Percentiles rank a stretch among this genome's conserved stretches.
Conservation (phyloP, 1,140 invertebrate species). For the Drosophila murphyi region DNA sequence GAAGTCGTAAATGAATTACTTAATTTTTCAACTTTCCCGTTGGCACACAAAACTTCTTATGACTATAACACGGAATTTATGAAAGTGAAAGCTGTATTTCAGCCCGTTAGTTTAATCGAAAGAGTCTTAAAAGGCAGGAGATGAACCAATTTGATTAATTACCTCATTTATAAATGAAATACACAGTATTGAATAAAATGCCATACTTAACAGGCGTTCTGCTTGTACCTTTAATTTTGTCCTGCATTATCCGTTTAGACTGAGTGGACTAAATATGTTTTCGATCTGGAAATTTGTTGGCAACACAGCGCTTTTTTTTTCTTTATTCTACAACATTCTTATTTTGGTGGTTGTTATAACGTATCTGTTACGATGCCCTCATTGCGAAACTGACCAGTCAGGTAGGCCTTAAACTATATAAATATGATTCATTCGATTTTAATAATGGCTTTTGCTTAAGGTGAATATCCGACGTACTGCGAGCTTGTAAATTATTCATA, state of each 20-base stretch:
- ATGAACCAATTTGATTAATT: neutral
- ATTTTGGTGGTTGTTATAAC: neutral
- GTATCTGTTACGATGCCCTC: conserved; percentile 17
- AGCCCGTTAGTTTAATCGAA: neutral
- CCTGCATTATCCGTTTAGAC: neutral
- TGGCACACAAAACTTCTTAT: neutral
- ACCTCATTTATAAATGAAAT: neutral
- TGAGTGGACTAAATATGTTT: conserved; percentile 6
- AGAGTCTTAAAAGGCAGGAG: too few species aligned
- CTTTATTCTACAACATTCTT: conserved; percentile 27
- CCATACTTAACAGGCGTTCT: neutral
- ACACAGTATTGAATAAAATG: conserved; percentile 3
- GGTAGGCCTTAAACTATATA: neutral
- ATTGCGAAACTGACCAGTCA: conserved; percentile 5
- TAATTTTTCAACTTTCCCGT: neutral
- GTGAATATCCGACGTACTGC: conserved; percentile 14
- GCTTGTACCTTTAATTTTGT: neutral
- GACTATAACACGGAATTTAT: neutral
- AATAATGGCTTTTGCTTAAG: neutral
- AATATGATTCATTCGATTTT: neutral
- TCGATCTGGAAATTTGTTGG: conserved; percentile 21
- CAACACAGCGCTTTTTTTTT: conserved; percentile 10
- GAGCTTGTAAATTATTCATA: conserved; percentile 4
- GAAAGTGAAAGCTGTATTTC: neutral
- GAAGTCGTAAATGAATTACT: neutral